Conservation (phyloP, 2,888 invertebrate genomes). For the Sussaba pulchella region DNA sequence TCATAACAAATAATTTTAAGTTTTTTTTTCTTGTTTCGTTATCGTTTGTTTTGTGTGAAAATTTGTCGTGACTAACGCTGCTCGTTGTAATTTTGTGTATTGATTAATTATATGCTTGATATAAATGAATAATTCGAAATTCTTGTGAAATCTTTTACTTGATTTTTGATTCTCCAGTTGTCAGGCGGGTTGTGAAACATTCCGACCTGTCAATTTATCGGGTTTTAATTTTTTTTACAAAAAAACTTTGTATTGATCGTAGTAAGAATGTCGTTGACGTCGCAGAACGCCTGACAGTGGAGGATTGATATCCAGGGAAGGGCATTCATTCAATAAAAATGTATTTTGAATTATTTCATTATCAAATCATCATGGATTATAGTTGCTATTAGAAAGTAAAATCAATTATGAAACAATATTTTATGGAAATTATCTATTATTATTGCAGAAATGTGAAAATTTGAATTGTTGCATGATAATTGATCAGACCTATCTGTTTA, state of each 20-base stretch:
- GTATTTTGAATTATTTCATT: no score
- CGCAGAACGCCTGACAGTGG: background rate
- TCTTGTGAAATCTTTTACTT: conserved; percentile 12
- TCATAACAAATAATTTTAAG: conserved; percentile 58
- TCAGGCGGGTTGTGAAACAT: background rate
- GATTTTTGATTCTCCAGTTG: conserved; percentile 9
- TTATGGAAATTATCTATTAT: no score
- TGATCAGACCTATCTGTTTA: no score
- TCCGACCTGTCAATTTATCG: background rate
- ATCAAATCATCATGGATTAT: no score
- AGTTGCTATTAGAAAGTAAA: no score
- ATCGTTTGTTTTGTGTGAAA: conserved; percentile 36
- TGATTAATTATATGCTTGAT: conserved; percentile 49
- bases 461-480: no score
- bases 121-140: conserved; percentile 40
- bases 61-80: conserved; percentile 54
- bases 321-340: no score
- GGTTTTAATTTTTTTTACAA: background rate
- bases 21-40: conserved; percentile 43
- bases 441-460: no score
- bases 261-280: background rate
- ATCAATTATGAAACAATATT: no score
- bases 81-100: conserved; percentile 47
- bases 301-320: background rate
- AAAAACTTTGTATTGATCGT: background rate